Evolutionary conservation across 2,797 vertebrate species (phyloP).

Genomic region (Nyctibius grandis): DNA sequence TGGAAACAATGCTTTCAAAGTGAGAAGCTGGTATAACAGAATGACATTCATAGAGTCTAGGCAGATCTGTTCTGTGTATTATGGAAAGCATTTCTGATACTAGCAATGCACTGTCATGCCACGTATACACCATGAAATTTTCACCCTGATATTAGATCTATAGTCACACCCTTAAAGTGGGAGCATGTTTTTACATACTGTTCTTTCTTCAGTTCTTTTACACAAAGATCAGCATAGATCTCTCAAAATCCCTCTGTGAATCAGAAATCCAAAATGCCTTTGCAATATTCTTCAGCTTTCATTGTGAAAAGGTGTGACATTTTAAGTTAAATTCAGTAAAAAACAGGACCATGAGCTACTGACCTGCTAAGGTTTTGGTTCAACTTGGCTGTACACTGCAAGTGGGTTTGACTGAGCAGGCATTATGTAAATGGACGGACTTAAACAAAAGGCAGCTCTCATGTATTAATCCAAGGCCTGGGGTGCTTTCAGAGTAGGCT

Average conservation of each 20-base stretch:
- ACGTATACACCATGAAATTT: not conserved
- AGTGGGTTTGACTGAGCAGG: constrained; percentile 67
- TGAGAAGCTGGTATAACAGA: not conserved
- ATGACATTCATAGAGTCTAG: not conserved
- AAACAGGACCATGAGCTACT: constrained; percentile 25
- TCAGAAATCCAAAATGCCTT: not conserved
- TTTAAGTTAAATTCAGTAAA: constrained; percentile 42
- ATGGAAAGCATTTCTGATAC: not conserved
- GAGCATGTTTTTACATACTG: not conserved
- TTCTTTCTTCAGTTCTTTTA: not conserved
- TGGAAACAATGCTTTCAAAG: not conserved
- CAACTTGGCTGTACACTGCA: constrained; percentile 54
- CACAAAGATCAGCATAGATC: not conserved
- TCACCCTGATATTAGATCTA: not conserved
- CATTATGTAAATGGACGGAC: constrained; percentile 73
- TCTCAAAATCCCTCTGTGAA: not conserved
- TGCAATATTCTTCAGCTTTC: not conserved
- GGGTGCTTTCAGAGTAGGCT: constrained; percentile 76
- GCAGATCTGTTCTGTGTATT: not conserved
- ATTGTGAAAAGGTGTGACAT: not conserved
- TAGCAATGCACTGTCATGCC: not conserved
- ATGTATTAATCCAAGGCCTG: constrained; percentile 67
- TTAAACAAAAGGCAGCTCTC: constrained; percentile 70
- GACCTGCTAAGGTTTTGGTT: constrained; percentile 52
- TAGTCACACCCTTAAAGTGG: not conserved